phyloP scores from a whole-genome alignment of 1,140 invertebrate genomes.

The Zaprionus tsacasi region DNA sequence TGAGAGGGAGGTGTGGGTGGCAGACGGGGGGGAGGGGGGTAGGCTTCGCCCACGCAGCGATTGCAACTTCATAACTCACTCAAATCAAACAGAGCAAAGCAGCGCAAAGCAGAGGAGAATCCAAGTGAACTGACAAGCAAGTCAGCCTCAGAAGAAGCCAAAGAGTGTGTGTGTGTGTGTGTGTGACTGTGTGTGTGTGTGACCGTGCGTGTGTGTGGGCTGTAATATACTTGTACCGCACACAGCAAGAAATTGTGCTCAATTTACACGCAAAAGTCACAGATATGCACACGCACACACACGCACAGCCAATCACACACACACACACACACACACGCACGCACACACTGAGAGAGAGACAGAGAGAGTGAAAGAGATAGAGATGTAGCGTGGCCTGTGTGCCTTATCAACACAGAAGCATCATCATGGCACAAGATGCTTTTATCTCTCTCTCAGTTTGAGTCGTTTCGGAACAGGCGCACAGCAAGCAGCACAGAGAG shows the following conservation, averaged over 20 bases:
- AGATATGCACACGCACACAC: constrained; percentile 33
- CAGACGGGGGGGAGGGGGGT: neutral
- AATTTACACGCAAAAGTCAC: constrained; percentile 66
- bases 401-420: constrained; percentile 80
- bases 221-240: constrained; percentile 37
- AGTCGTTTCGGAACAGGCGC: constrained; percentile 80
- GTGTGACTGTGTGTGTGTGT: constrained; percentile 2
- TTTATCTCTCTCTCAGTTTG: constrained; percentile 83
- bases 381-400: constrained; percentile 37
- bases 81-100: constrained; percentile 40
- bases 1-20: neutral
- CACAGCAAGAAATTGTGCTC: constrained; percentile 69
- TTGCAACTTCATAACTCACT: constrained; percentile 77
- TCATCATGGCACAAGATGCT: constrained; percentile 79
- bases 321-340: constrained; percentile 15
- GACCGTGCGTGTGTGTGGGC: constrained; percentile 13
- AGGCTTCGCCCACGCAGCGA: constrained; percentile 62
- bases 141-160: constrained; percentile 36
- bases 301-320: neutral
- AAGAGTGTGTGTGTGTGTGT: neutral
- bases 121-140: constrained; percentile 19
- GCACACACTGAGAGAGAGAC: neutral
- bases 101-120: constrained; percentile 11
- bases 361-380: constrained; percentile 25
- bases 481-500: constrained; percentile 56